These are phyloP conservation scores for Trichopria drosophilae DNA, from an alignment of 2,888 invertebrate genomes.

Conservation along the genomic window DNA sequence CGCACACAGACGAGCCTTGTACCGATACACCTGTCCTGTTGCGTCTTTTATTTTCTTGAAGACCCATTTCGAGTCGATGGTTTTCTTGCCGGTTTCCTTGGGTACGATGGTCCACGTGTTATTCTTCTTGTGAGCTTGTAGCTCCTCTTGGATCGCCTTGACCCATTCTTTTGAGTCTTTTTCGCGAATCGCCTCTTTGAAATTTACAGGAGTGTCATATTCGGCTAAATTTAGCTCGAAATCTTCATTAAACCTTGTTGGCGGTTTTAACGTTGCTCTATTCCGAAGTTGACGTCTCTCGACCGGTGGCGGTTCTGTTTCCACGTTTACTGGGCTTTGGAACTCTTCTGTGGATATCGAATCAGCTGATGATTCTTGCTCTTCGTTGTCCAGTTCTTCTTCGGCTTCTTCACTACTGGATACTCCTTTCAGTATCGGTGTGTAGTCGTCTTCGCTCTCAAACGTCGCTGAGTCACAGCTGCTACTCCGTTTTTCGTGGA, in stretches of 20 bases:
- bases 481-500: too few relatives aligned
- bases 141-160: neutral
- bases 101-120: too few relatives aligned
- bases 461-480: too few relatives aligned
- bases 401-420: neutral
- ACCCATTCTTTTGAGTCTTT: neutral
- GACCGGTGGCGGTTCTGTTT: neutral
- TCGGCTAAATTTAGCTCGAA: neutral
- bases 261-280: neutral
- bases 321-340: too few relatives aligned
- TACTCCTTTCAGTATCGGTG: neutral
- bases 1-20: too few relatives aligned
- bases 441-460: neutral
- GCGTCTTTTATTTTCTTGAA: too few relatives aligned
- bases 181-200: too few relatives aligned
- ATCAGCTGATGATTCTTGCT: neutral
- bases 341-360: neutral
- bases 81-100: too few relatives aligned
- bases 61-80: too few relatives aligned
- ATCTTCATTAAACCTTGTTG: neutral
- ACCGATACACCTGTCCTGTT: too few relatives aligned
- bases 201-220: neutral
- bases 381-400: neutral
- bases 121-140: neutral
- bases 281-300: neutral